Percentiles rank a stretch among this genome's conserved stretches.
These are phyloP conservation scores for Decapterus maruadsi DNA, from an alignment of 2,797 vertebrate species.

Conservation along the genomic window DNA sequence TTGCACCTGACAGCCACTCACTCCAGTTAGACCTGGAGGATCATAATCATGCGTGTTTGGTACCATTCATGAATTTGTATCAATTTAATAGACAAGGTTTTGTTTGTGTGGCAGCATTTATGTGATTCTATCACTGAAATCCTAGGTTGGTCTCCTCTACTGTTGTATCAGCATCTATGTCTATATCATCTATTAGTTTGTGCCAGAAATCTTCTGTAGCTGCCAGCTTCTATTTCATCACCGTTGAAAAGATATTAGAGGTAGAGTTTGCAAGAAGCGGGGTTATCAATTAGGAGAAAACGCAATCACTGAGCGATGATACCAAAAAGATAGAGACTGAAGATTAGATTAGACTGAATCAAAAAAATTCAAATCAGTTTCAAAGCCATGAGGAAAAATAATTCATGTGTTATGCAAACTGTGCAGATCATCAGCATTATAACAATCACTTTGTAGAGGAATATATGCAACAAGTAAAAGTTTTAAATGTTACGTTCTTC, in stretches of 20 bases:
- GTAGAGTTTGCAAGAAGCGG: constrained; percentile 6
- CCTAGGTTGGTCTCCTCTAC: not conserved
- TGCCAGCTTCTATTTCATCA: constrained; percentile 4
- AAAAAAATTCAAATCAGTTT: not conserved
- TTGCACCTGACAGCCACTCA: not conserved
- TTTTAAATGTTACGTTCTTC: too few relatives aligned
- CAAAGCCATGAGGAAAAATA: not conserved
- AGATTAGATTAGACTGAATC: not conserved
- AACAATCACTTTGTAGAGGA: too few relatives aligned
- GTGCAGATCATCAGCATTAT: not conserved
- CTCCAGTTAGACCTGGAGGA: not conserved
- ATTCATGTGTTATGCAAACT: not conserved
- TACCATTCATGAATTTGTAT: not conserved
- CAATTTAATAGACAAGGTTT: not conserved
- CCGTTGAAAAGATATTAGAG: not conserved
- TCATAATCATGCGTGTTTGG: too few relatives aligned
- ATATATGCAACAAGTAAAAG: too few relatives aligned
- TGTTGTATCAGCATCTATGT: not conserved
- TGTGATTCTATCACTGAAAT: not conserved
- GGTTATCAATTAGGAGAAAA: not conserved
- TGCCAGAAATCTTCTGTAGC: not conserved
- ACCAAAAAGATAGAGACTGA: not conserved
- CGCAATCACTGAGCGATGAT: not conserved
- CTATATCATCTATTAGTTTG: not conserved
- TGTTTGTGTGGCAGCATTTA: not conserved